Evolutionary conservation across 92 coral and sea anemone genomes (phyloP), one percentile per base, ranked within the genome.

Genomic region (Heteractis magnifica): DNA sequence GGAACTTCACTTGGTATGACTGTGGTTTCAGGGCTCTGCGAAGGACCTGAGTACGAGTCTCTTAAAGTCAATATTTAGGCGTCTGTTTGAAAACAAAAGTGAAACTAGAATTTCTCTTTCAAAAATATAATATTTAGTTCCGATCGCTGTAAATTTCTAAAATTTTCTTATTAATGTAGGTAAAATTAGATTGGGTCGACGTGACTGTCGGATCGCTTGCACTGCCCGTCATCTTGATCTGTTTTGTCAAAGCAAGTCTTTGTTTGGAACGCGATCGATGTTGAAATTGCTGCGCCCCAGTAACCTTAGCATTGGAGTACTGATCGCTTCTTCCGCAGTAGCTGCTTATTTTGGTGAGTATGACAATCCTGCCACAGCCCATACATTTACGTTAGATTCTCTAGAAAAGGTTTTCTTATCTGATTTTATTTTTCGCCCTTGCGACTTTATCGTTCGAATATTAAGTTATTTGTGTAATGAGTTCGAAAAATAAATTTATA

Each of bases 291-390:
- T 68, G 73, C 49, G 49, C 10, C 70, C 70, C 34, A 18, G 9
- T 18, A 68, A 68, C 15, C 73, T 68, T 21, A 12, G 73, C 23
- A 6, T 68, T 26, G 48, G 73, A 23, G 73, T 68, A 10, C 16
- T 20, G 49, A 68, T 68, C 12, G 73, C 48, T 23, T 23, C 73
- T 68, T 68, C 73, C 15, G 73, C 73, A 12, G 5, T 68, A 8
- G 73, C 73, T 20, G 73, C 73, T 6, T 68, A 20, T 68, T 68
- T 68, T 26, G 73, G 73, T 68, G 13, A 68, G 73, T 68, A 68
- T 10, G n/a, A 19, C 6, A 64, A 18, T 9, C 6, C 71, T 3
- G n/a, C 6, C 10, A 6, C 16, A 64, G 23, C 26, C 13, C n/a
- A 6, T 16, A 14, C 5, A 64, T 15, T 11, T 18, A 9, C 6